Conservation (phyloP, 2,888 invertebrate genomes). For the Choreutis nemorana region DNA sequence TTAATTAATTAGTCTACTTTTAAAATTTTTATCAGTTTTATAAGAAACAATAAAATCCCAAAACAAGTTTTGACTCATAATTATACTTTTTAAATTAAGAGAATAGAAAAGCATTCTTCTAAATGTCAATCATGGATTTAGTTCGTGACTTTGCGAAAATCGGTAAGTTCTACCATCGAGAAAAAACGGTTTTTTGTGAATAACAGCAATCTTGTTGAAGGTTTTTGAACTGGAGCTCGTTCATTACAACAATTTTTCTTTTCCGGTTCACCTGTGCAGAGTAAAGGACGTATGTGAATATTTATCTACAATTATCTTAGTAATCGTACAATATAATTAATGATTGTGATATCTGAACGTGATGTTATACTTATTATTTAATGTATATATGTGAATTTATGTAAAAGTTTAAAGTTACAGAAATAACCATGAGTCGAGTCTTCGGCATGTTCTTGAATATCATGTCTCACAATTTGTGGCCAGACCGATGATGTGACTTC, state of each 20-base stretch:
- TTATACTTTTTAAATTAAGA: not conserved
- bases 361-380: conserved; percentile 17
- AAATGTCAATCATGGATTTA: conserved; percentile 18
- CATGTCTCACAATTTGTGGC: conserved; percentile 51
- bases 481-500: conserved; percentile 78
- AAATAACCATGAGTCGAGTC: conserved; percentile 9
- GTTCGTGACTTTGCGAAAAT: conserved; percentile 16
- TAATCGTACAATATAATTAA: conserved; percentile 15
- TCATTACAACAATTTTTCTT: conserved; percentile 24
- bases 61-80: too few relatives aligned
- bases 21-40: too few relatives aligned
- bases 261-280: conserved; percentile 51
- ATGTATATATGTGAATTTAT: conserved; percentile 24
- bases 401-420: conserved; percentile 12
- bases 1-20: too few relatives aligned
- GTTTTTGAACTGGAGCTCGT: not conserved
- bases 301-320: conserved; percentile 25
- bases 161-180: not conserved
- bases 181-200: too few relatives aligned
- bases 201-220: too few relatives aligned
- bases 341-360: conserved; percentile 6
- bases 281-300: conserved; percentile 49
- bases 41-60: too few relatives aligned
- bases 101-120: not conserved
- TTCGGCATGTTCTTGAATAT: conserved; percentile 35